These are phyloP conservation scores for Andrena hattorfiana DNA, from an alignment of 2,888 invertebrate genomes.

Conservation along the genomic window DNA sequence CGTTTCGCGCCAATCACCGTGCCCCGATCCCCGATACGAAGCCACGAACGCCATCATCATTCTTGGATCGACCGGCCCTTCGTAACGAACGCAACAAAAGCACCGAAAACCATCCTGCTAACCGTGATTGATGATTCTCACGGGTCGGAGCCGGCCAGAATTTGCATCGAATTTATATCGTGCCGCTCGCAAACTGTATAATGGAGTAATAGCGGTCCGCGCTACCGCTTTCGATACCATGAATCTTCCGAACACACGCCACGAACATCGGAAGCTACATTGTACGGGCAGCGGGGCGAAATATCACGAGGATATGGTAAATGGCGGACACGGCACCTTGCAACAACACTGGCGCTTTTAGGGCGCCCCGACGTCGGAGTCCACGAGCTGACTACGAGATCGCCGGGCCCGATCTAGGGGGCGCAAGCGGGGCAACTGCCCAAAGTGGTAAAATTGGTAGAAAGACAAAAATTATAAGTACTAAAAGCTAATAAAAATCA, in stretches of 20 bases:
- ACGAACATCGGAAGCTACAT: constrained; percentile 55
- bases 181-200: constrained; percentile 49
- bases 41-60: neutral
- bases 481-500: too few relatives aligned
- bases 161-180: constrained; percentile 65
- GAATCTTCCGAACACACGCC: constrained; percentile 59
- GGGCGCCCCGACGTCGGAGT: constrained; percentile 5
- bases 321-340: constrained; percentile 49
- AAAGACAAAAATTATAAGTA: too few relatives aligned
- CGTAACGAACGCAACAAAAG: constrained; percentile 29
- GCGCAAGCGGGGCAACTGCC: too few relatives aligned
- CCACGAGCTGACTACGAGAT: neutral
- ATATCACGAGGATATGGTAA: constrained; percentile 60
- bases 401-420: too few relatives aligned
- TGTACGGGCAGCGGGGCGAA: constrained; percentile 41
- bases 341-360: constrained; percentile 44
- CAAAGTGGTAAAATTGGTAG: too few relatives aligned
- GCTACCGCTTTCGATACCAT: constrained; percentile 63
- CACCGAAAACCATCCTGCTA: constrained; percentile 41
- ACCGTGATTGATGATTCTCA: constrained; percentile 66
- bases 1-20: neutral
- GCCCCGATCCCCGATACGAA: constrained; percentile 5
- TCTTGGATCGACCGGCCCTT: constrained; percentile 2
- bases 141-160: constrained; percentile 48
- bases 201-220: constrained; percentile 60